Conservation (phyloP, 2,888 invertebrate species). For the Apamea sordens region DNA sequence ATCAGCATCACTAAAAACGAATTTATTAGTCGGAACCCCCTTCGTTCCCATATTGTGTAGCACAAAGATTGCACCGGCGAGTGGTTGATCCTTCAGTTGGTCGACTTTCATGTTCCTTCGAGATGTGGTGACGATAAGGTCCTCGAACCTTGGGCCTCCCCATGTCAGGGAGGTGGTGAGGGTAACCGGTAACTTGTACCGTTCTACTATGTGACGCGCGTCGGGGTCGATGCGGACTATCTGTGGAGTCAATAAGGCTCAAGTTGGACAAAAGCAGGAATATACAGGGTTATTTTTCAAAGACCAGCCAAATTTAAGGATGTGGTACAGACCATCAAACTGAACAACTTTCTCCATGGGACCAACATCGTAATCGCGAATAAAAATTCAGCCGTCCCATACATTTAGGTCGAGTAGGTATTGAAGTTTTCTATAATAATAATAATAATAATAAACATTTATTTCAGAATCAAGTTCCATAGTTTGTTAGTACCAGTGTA, state of each 20-base stretch:
- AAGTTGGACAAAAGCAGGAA: background rate
- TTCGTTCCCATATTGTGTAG: slow-evolving; percentile 60
- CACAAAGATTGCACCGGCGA: slow-evolving; percentile 69
- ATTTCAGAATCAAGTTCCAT: too few species aligned
- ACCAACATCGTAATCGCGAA: too few species aligned
- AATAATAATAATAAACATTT: too few species aligned
- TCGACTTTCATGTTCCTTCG: slow-evolving; percentile 67
- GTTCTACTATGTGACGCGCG: slow-evolving; percentile 79
- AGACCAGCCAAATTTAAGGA: too few species aligned
- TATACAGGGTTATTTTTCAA: too few species aligned
- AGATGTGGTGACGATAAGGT: slow-evolving; percentile 91
- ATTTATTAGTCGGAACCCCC: slow-evolving; percentile 63
- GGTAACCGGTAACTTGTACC: slow-evolving; percentile 86
- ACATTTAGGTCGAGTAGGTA: too few species aligned
- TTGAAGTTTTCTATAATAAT: too few species aligned
- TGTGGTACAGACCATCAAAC: too few species aligned
- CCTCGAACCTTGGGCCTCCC: slow-evolving; percentile 89
- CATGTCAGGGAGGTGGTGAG: slow-evolving; percentile 91
- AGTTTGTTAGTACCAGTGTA: too few species aligned
- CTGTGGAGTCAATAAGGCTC: slow-evolving; percentile 71
- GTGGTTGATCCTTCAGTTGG: slow-evolving; percentile 49
- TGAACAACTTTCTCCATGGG: too few species aligned
- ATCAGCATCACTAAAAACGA: slow-evolving; percentile 66
- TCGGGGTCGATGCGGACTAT: slow-evolving; percentile 86
- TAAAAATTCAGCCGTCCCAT: too few species aligned